Conservation (phyloP, 2,888 invertebrate genomes). For the Trisateles emortualis region DNA sequence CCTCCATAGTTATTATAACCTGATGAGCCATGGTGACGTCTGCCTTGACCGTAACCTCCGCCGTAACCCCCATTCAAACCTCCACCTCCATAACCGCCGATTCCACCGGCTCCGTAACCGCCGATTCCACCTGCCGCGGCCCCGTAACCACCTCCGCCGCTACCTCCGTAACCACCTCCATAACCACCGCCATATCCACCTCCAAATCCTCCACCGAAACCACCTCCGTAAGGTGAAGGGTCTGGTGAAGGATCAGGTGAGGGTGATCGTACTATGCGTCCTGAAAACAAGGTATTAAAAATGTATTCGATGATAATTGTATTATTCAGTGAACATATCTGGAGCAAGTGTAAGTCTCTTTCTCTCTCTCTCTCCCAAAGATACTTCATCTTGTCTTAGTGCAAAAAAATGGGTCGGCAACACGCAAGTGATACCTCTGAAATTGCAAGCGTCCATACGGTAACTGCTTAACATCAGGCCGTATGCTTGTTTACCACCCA, state of each 20-base stretch:
- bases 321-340: too few relatives aligned
- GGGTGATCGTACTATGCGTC: neutral
- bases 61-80: neutral
- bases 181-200: neutral
- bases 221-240: neutral
- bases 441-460: too few relatives aligned
- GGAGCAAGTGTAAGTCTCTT: too few relatives aligned
- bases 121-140: neutral
- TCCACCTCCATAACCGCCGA: neutral
- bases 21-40: neutral
- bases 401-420: too few relatives aligned
- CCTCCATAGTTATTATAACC: neutral
- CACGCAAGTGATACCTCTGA: too few relatives aligned
- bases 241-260: neutral
- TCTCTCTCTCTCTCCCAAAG: too few relatives aligned
- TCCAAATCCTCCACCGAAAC: neutral
- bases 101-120: neutral
- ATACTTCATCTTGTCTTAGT: too few relatives aligned
- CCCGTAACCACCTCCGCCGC: neutral
- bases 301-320: too few relatives aligned
- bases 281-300: neutral
- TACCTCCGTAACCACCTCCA: neutral
- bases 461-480: too few relatives aligned
- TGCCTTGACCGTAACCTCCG: neutral
- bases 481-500: too few relatives aligned